Evolutionary conservation across 1,140 invertebrate genomes (phyloP).

Genomic region (Zaprionus lachaisei): DNA sequence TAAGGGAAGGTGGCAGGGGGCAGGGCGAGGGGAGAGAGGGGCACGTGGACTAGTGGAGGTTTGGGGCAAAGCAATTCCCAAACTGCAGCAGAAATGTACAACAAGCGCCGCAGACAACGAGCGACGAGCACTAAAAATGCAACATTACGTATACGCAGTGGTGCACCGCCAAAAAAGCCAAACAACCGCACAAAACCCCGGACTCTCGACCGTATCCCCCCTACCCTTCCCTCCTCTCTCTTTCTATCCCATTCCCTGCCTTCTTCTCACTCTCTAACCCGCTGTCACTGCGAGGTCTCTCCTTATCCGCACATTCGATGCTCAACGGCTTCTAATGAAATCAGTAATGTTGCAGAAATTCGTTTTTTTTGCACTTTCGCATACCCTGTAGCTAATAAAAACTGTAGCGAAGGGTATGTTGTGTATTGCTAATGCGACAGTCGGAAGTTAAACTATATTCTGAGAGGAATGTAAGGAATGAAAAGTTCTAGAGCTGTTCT

Average conservation of each 20-base stretch:
- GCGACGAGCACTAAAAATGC: slow-evolving; percentile 71
- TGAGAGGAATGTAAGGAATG: too few relatives aligned
- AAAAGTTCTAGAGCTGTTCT: too few relatives aligned
- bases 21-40: neutral
- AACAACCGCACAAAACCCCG: slow-evolving; percentile 30
- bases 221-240: too few relatives aligned
- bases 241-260: too few relatives aligned
- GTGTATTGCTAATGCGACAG: too few relatives aligned
- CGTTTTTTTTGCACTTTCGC: slow-evolving; percentile 11
- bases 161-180: slow-evolving; percentile 66
- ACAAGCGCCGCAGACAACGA: slow-evolving; percentile 70
- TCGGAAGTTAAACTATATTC: too few relatives aligned
- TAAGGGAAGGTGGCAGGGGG: neutral
- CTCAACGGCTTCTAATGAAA: slow-evolving; percentile 76
- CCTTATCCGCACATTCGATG: slow-evolving; percentile 12
- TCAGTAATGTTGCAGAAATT: slow-evolving; percentile 65
- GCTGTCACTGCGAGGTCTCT: neutral
- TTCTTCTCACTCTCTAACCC: neutral
- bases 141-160: slow-evolving; percentile 84
- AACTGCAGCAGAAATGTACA: slow-evolving; percentile 84
- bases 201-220: neutral
- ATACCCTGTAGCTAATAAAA: slow-evolving; percentile 16
- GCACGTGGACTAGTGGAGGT: neutral
- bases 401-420: neutral
- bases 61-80: slow-evolving; percentile 76